Conservation (phyloP, 2,113 vertebrate genomes). For the Stegostoma tigrinum region DNA sequence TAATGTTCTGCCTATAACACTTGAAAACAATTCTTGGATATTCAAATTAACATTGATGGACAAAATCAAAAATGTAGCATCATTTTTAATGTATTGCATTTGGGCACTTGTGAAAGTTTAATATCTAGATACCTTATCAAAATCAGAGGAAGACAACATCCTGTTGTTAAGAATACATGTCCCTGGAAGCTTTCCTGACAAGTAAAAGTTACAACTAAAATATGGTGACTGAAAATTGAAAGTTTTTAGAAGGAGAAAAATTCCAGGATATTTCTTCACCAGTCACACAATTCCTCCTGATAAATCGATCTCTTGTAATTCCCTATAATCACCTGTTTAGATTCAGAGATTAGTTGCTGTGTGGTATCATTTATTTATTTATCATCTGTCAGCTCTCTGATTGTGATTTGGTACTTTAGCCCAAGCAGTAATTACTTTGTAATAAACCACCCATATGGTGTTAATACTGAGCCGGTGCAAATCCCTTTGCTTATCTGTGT, state of each 20-base stretch:
- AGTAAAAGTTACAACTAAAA: background rate
- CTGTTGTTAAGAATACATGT: background rate
- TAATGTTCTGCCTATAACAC: too few species aligned
- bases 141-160: background rate
- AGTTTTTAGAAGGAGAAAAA: background rate
- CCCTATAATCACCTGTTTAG: slow-evolving; percentile 65
- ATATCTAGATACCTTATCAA: background rate
- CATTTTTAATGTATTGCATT: background rate
- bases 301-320: slow-evolving; percentile 58
- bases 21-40: background rate
- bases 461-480: slow-evolving; percentile 77
- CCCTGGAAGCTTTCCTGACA: background rate
- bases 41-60: background rate
- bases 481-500: slow-evolving; percentile 74
- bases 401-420: slow-evolving; percentile 54
- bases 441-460: slow-evolving; percentile 85
- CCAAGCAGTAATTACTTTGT: slow-evolving; percentile 68
- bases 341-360: slow-evolving; percentile 57
- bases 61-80: background rate
- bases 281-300: background rate
- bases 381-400: slow-evolving; percentile 54
- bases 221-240: background rate
- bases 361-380: slow-evolving; percentile 73
- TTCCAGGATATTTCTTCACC: background rate
- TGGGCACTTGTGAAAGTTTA: background rate